Evolutionary conservation across 2,888 invertebrate genomes (phyloP).

Genomic region (Lepeophtheirus nordmannii): DNA sequence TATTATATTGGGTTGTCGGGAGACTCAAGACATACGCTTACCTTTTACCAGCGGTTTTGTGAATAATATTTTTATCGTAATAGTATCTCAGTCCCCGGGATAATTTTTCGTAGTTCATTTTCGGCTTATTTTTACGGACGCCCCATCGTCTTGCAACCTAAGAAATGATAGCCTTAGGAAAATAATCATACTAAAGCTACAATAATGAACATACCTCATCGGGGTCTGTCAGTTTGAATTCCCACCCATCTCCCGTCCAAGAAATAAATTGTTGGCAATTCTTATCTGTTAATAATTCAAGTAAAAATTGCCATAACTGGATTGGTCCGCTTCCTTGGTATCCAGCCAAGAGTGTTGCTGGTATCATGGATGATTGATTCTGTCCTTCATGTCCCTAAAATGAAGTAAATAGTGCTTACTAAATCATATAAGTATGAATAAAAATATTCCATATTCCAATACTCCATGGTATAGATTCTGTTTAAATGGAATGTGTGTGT

Average conservation of each 20-base stretch:
- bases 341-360: slow-evolving; percentile 23
- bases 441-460: too few species aligned
- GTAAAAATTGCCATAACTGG: slow-evolving; percentile 91
- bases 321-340: slow-evolving; percentile 71
- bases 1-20: too few species aligned
- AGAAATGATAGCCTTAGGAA: background rate
- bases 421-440: background rate
- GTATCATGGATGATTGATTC: slow-evolving; percentile 20
- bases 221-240: slow-evolving; percentile 93
- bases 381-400: background rate
- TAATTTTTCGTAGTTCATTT: slow-evolving; percentile 97
- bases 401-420: background rate
- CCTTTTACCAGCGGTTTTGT: slow-evolving; percentile 84
- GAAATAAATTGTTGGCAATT: slow-evolving; percentile 90
- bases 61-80: slow-evolving; percentile 97
- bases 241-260: slow-evolving; percentile 98
- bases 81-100: slow-evolving; percentile 91
- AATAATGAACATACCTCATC: slow-evolving; percentile 62
- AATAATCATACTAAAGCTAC: background rate
- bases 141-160: slow-evolving; percentile 69
- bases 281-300: slow-evolving; percentile 52
- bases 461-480: too few species aligned
- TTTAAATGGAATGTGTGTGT: too few species aligned
- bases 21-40: background rate
- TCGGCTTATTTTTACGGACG: slow-evolving; percentile 84